These are phyloP conservation scores for Polyergus mexicanus DNA, from an alignment of 1,140 invertebrate genomes.

Conservation along the genomic window DNA sequence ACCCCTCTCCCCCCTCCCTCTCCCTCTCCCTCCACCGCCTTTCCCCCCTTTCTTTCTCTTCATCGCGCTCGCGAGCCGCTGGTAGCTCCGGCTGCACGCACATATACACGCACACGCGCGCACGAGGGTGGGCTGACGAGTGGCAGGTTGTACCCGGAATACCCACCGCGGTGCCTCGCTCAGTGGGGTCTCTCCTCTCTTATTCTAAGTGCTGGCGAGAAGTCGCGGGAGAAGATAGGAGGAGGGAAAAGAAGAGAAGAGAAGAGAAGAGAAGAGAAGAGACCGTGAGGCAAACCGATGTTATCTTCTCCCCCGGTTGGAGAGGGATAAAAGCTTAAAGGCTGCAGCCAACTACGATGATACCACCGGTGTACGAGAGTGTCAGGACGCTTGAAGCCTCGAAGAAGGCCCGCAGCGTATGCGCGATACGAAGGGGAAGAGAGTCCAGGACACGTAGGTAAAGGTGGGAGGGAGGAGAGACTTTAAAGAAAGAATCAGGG, in stretches of 20 bases:
- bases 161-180: conserved; percentile 82
- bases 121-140: conserved; percentile 84
- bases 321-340: conserved; percentile 81
- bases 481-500: conserved; percentile 33
- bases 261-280: conserved; percentile 54
- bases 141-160: conserved; percentile 85
- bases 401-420: conserved; percentile 69
- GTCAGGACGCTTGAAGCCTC: conserved; percentile 76
- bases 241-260: conserved; percentile 62
- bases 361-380: conserved; percentile 78
- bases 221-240: conserved; percentile 55
- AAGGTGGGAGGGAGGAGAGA: conserved; percentile 33
- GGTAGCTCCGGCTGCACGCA: conserved; percentile 33
- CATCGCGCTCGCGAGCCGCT: conserved; percentile 34
- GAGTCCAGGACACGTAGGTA: conserved; percentile 34
- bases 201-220: conserved; percentile 78
- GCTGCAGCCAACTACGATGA: conserved; percentile 80
- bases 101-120: conserved; percentile 58
- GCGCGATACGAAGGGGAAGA: conserved; percentile 61
- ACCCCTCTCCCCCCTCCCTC: neutral
- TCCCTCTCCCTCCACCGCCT: too few species aligned
- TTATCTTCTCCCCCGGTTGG: conserved; percentile 75
- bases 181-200: conserved; percentile 82
- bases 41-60: conserved; percentile 2
- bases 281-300: conserved; percentile 73